Evolutionary conservation across 1,140 invertebrate species (phyloP).

Genomic region (Melitaea cinxia): DNA sequence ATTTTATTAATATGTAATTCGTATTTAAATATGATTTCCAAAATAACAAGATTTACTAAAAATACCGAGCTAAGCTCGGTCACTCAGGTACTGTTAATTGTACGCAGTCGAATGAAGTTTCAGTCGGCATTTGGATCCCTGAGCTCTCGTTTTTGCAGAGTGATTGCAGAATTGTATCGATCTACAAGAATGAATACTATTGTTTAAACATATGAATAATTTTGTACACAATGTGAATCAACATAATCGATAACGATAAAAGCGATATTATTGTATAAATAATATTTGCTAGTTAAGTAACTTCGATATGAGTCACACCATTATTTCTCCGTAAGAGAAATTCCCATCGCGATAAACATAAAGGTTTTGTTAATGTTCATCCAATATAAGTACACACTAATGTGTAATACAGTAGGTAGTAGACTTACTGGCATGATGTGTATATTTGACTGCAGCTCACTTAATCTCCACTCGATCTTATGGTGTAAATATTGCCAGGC

Average conservation of each 20-base stretch:
- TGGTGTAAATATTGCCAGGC: slow-evolving; percentile 61
- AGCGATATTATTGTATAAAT: slow-evolving; percentile 2
- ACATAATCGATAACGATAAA: background rate
- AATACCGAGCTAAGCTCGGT: too few species aligned
- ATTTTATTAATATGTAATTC: too few species aligned
- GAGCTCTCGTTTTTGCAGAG: slow-evolving; percentile 6
- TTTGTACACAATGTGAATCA: slow-evolving; percentile 26
- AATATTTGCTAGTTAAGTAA: background rate
- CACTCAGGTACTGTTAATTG: too few species aligned
- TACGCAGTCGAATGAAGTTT: slow-evolving; percentile 23
- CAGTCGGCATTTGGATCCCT: slow-evolving; percentile 16
- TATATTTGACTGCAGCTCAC: slow-evolving; percentile 50
- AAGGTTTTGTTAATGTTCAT: slow-evolving; percentile 17
- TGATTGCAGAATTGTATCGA: slow-evolving; percentile 5
- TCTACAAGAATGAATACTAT: background rate
- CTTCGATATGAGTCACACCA: slow-evolving; percentile 22
- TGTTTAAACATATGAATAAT: slow-evolving; percentile 5
- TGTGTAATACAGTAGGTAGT: background rate
- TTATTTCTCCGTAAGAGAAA: slow-evolving; percentile 11
- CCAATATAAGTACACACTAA: slow-evolving; percentile 26
- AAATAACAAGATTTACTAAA: too few species aligned
- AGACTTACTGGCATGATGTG: background rate
- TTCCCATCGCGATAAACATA: slow-evolving; percentile 23
- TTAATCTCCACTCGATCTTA: slow-evolving; percentile 45
- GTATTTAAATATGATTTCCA: too few species aligned